A percentile compares a stretch with the other conserved stretches of the same genome.
Conservation (phyloP, 2,888 invertebrate genomes). For the Dasypogon diadema region DNA sequence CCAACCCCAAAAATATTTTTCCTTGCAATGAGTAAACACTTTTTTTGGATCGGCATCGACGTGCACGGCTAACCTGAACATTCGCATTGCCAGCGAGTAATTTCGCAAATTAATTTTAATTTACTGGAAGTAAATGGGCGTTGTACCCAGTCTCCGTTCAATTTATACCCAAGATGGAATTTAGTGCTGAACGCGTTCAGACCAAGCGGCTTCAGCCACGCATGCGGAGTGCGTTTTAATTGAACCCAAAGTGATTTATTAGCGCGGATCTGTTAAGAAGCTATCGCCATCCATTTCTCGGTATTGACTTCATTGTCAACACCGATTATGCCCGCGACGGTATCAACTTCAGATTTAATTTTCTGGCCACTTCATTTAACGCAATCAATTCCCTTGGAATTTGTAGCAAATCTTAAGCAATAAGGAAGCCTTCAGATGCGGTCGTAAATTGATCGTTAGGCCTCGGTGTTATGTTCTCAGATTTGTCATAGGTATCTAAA, state of each 20-base stretch:
- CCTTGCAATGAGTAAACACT: background rate
- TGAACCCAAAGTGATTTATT: conserved; percentile 31
- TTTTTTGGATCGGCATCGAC: background rate
- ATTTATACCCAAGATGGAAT: conserved; percentile 6
- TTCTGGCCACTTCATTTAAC: background rate
- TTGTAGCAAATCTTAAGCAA: background rate
- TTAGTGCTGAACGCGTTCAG: background rate
- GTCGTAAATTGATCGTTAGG: conserved; percentile 23
- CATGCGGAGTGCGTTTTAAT: conserved; percentile 31
- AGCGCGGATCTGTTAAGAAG: conserved; percentile 13
- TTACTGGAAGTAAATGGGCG: conserved; percentile 25
- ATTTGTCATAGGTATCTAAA: background rate
- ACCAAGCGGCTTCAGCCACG: conserved; percentile 16
- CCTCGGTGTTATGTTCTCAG: conserved; percentile 1
- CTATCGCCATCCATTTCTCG: background rate
- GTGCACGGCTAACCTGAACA: background rate
- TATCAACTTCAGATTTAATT: conserved; percentile 12
- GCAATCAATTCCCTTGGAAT: too few species aligned
- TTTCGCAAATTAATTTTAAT: conserved; percentile 35
- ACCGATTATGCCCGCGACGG: conserved; percentile 25
- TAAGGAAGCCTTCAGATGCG: conserved; percentile 26
- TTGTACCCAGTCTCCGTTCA: conserved; percentile 6
- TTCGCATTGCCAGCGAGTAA: background rate
- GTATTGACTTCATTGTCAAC: conserved; percentile 37
- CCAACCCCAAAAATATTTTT: background rate